Conservation (phyloP, 2,888 invertebrate species). For the Cheiracanthium punctorium region DNA sequence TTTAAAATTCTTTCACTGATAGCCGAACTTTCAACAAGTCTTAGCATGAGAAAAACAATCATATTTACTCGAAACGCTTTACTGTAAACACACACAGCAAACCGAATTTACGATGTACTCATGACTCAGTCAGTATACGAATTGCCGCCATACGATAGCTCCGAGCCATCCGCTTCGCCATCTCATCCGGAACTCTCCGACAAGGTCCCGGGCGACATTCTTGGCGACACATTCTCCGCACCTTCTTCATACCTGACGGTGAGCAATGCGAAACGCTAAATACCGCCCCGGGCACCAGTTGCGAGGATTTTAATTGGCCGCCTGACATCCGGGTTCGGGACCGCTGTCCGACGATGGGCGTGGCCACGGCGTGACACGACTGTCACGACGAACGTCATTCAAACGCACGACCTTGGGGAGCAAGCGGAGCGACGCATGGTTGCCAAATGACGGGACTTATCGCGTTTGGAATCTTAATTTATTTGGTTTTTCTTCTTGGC, state of each 20-base stretch:
- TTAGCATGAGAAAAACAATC: no score
- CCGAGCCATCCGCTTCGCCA: no score
- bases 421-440: slow-evolving; percentile 15
- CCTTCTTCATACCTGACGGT: slow-evolving; percentile 58
- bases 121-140: no score
- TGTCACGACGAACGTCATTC: slow-evolving; percentile 67
- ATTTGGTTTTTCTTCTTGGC: neutral
- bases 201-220: slow-evolving; percentile 33
- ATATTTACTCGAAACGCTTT: no score
- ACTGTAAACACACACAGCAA: no score
- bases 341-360: slow-evolving; percentile 66
- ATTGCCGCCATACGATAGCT: no score
- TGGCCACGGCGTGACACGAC: slow-evolving; percentile 65
- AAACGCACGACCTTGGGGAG: slow-evolving; percentile 57
- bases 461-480: slow-evolving; percentile 39
- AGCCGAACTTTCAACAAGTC: no score
- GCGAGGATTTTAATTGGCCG: slow-evolving; percentile 62
- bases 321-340: slow-evolving; percentile 69
- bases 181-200: neutral
- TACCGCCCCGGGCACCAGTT: slow-evolving; percentile 45
- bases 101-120: no score
- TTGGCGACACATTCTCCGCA: slow-evolving; percentile 63
- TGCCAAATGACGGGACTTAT: slow-evolving; percentile 59
- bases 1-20: no score
- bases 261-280: slow-evolving; percentile 30